Percentiles rank a stretch among this genome's conserved stretches.
Evolutionary conservation across 2,797 vertebrate species (phyloP).

Genomic region (Alfaro cultratus): DNA sequence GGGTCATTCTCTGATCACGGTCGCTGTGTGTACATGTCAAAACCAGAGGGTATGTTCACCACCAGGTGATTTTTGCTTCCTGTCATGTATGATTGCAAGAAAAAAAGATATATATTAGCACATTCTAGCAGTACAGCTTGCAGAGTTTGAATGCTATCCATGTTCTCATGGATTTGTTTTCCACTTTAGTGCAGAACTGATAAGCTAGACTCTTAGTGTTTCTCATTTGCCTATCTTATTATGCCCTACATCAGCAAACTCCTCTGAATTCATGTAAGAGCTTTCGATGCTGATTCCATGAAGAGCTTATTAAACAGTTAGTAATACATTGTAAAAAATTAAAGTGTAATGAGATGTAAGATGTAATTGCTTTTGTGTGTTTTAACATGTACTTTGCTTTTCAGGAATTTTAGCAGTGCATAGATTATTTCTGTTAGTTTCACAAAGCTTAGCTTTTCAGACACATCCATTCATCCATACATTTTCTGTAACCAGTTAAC

Average conservation of each 20-base stretch:
- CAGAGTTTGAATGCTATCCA: background rate
- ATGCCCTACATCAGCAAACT: background rate
- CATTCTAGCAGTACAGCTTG: background rate
- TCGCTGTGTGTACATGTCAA: slow-evolving; percentile 33
- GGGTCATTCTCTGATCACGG: slow-evolving; percentile 68
- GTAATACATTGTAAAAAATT: background rate
- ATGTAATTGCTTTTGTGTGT: background rate
- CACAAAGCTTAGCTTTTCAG: background rate
- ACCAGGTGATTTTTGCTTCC: slow-evolving; percentile 30
- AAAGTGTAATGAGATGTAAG: background rate
- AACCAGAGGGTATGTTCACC: slow-evolving; percentile 33
- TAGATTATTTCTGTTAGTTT: background rate
- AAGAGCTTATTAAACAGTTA: background rate
- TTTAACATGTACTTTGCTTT: background rate
- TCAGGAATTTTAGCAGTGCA: background rate
- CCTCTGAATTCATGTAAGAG: background rate
- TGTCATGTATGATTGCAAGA: slow-evolving; percentile 20
- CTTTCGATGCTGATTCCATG: background rate
- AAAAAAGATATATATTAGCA: background rate
- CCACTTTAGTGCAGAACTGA: background rate
- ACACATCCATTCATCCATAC: background rate
- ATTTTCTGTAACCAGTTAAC: background rate
- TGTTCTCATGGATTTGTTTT: background rate
- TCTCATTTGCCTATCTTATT: background rate
- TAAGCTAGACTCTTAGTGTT: background rate